Conservation (phyloP, 2,888 invertebrate genomes). For the Orthosia incerta region DNA sequence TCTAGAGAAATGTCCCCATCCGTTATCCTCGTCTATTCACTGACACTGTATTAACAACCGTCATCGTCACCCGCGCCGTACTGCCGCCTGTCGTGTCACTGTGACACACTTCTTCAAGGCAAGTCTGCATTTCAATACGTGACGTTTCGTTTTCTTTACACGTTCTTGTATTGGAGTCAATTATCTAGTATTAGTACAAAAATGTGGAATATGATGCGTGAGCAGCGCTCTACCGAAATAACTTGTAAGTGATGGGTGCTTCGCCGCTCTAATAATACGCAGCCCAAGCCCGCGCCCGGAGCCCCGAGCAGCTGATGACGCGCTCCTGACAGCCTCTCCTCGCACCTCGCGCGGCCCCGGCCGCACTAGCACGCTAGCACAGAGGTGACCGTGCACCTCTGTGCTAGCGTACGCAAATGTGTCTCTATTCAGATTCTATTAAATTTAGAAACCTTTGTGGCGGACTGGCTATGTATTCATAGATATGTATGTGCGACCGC, state of each 20-base stretch:
- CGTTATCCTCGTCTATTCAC: conserved; percentile 36
- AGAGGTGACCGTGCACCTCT: not conserved
- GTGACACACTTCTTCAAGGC: conserved; percentile 32
- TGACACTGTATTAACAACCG: conserved; percentile 8
- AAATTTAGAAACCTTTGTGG: conserved; percentile 49
- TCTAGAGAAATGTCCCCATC: conserved; percentile 34
- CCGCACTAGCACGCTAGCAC: not conserved
- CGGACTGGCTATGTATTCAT: not conserved
- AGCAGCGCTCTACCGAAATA: conserved; percentile 46
- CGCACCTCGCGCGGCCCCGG: not conserved
- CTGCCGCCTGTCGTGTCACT: not conserved
- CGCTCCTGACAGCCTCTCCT: conserved; percentile 24
- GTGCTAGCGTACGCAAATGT: conserved; percentile 22
- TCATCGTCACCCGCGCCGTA: conserved; percentile 1
- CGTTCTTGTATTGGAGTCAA: conserved; percentile 8
- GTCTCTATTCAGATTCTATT: conserved; percentile 32
- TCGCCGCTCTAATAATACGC: conserved; percentile 34
- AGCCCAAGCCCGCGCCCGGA: not conserved
- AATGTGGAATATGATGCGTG: conserved; percentile 51
- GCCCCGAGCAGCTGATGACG: conserved; percentile 19
- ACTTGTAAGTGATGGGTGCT: conserved; percentile 40
- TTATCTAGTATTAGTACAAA: conserved; percentile 40
- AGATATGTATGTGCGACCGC: not conserved
- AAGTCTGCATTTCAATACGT: conserved; percentile 17
- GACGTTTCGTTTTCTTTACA: conserved; percentile 23